A percentile compares a stretch with the other conserved stretches of the same genome.
Evolutionary conservation across 2,888 invertebrate genomes (phyloP).

Genomic region (Allygus modestus): DNA sequence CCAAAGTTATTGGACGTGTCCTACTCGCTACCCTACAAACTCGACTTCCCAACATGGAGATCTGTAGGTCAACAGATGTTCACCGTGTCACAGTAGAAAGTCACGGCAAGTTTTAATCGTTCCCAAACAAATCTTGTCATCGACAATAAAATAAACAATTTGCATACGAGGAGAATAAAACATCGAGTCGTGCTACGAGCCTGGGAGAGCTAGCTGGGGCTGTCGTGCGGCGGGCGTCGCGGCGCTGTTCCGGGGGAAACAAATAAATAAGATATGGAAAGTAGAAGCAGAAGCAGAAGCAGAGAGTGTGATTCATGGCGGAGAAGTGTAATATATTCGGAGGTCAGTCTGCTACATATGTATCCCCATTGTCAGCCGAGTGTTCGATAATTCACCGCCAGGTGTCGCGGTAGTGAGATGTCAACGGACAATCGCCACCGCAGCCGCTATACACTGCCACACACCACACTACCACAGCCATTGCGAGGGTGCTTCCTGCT

Average conservation of each 20-base stretch:
- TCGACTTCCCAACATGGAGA: no score
- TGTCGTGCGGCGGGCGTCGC: not conserved
- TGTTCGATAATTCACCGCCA: slow-evolving; percentile 8
- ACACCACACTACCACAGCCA: not conserved
- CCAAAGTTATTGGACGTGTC: no score
- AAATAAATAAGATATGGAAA: no score
- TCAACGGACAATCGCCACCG: not conserved
- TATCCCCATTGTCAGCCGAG: slow-evolving; percentile 40
- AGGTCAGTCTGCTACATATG: slow-evolving; percentile 37
- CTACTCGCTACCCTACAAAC: no score
- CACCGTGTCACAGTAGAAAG: not conserved
- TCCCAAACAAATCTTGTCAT: slow-evolving; percentile 28
- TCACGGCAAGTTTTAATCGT: not conserved
- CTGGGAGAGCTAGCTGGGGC: not conserved
- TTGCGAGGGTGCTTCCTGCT: no score
- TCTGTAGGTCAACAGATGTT: no score
- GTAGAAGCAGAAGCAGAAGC: slow-evolving; percentile 32
- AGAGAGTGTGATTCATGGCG: slow-evolving; percentile 19
- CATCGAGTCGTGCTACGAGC: slow-evolving; percentile 10
- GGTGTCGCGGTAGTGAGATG: slow-evolving; percentile 36
- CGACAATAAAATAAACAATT: slow-evolving; percentile 27
- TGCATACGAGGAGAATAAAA: slow-evolving; percentile 38
- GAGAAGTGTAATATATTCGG: not conserved
- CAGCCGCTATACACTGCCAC: not conserved
- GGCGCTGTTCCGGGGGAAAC: no score